Evolutionary conservation across 1,140 invertebrate species (phyloP).

Genomic region (Atta texana): DNA sequence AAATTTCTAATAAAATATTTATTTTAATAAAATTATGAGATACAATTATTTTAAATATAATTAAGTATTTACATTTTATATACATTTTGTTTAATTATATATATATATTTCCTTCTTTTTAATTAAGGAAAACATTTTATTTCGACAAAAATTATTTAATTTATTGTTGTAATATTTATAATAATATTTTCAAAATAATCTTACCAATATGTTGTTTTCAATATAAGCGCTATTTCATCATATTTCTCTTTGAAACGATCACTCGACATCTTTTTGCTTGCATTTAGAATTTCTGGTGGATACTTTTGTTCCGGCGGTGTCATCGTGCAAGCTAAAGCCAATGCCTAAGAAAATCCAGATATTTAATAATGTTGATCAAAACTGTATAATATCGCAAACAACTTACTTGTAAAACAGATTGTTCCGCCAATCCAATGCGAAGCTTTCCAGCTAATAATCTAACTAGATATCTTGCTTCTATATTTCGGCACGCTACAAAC

Average conservation of each 20-base stretch:
- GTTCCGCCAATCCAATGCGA: conserved; percentile 98
- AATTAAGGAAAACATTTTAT: background rate
- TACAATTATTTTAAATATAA: background rate
- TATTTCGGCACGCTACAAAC: conserved; percentile 96
- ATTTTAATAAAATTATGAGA: background rate
- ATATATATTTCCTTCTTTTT: too few relatives aligned
- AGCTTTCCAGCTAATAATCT: conserved; percentile 97
- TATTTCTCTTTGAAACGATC: conserved; percentile 93
- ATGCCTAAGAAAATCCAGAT: conserved; percentile 87
- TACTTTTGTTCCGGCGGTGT: conserved; percentile 90
- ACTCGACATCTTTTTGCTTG: conserved; percentile 87
- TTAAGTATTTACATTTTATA: too few relatives aligned
- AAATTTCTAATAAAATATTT: background rate
- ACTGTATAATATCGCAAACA: background rate
- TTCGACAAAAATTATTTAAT: background rate
- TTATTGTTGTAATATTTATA: conserved; percentile 14
- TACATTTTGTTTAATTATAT: too few relatives aligned
- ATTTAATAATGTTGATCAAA: conserved; percentile 1
- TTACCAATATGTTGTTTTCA: conserved; percentile 98
- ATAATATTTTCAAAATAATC: conserved; percentile 57
- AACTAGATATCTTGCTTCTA: conserved; percentile 97
- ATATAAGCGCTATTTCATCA: conserved; percentile 91
- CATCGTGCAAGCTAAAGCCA: conserved; percentile 93
- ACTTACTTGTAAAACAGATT: conserved; percentile 94
- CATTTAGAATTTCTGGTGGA: conserved; percentile 89